Conservation (phyloP, 2,797 vertebrate genomes). For the Lateolabrax maculatus region DNA sequence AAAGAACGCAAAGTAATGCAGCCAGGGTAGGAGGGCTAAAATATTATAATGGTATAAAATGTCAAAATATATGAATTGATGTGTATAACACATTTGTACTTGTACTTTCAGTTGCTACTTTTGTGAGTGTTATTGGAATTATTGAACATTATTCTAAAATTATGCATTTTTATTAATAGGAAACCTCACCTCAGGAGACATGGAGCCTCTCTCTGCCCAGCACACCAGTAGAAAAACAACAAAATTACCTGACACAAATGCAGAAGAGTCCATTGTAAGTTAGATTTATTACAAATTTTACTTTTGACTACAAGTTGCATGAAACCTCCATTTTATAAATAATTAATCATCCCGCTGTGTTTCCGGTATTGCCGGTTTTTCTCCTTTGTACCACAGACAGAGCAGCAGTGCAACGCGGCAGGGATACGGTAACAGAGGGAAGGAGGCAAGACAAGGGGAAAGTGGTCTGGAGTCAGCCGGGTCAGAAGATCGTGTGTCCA, state of each 20-base stretch:
- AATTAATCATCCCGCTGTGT: not conserved
- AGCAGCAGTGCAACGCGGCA: slow-evolving; percentile 34
- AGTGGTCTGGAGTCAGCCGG: slow-evolving; percentile 26
- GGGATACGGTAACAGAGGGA: slow-evolving; percentile 31
- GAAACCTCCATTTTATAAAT: not conserved
- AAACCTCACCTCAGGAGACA: slow-evolving; percentile 75
- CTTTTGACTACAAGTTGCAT: not conserved
- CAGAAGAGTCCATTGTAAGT: slow-evolving; percentile 61
- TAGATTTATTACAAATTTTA: not conserved
- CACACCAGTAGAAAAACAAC: slow-evolving; percentile 27
- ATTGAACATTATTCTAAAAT: not conserved
- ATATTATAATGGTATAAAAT: not conserved
- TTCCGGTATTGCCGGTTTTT: slow-evolving; percentile 5
- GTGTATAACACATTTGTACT: not conserved
- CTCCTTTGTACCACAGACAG: slow-evolving; percentile 45
- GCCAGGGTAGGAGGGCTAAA: slow-evolving; percentile 74
- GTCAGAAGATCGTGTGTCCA: slow-evolving; percentile 48
- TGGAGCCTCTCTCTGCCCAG: slow-evolving; percentile 31
- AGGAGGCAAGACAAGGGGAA: slow-evolving; percentile 39
- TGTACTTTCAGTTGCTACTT: not conserved
- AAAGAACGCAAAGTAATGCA: slow-evolving; percentile 67
- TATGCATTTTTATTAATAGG: slow-evolving; percentile 65
- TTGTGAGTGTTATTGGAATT: not conserved
- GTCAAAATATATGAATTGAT: not conserved
- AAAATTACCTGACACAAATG: slow-evolving; percentile 2